Conservation (phyloP, 1,140 invertebrate species). For the Zaprionus tsacasi region DNA sequence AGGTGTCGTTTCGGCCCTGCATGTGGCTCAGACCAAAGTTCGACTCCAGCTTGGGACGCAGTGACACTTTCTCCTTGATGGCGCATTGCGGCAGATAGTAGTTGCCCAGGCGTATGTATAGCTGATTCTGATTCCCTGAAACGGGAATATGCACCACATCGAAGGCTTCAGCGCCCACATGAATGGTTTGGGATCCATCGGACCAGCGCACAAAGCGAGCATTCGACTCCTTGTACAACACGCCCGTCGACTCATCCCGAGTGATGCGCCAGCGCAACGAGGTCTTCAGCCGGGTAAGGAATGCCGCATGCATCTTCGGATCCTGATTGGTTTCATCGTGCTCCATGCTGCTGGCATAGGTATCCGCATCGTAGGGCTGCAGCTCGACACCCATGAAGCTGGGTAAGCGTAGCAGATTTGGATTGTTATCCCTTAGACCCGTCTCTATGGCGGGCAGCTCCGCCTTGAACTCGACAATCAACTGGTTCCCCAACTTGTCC, state of each 20-base stretch:
- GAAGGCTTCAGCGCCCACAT: slow-evolving; percentile 57
- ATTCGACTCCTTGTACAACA: slow-evolving; percentile 48
- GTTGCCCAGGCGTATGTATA: slow-evolving; percentile 35
- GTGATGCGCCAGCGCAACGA: slow-evolving; percentile 54
- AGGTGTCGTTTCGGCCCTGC: slow-evolving; percentile 36
- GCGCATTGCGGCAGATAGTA: slow-evolving; percentile 35
- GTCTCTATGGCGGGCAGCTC: slow-evolving; percentile 19
- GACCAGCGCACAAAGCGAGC: slow-evolving; percentile 54
- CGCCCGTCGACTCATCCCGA: slow-evolving; percentile 1
- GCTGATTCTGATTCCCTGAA: slow-evolving; percentile 13
- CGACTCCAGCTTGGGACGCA: slow-evolving; percentile 55
- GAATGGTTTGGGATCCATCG: slow-evolving; percentile 57
- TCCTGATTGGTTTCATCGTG: slow-evolving; percentile 31
- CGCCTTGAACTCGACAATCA: slow-evolving; percentile 38
- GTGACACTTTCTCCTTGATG: slow-evolving; percentile 48
- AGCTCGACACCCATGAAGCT: slow-evolving; percentile 40
- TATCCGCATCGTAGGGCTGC: slow-evolving; percentile 2
- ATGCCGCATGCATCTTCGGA: slow-evolving; percentile 24
- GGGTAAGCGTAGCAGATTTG: slow-evolving; percentile 37
- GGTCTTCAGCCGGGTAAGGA: slow-evolving; percentile 36
- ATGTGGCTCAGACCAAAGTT: slow-evolving; percentile 47
- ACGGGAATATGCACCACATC: slow-evolving; percentile 44
- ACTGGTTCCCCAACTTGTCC: slow-evolving; percentile 10
- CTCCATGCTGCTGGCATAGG: not conserved
- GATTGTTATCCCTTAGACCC: not conserved